Evolutionary conservation across 1,140 invertebrate genomes (phyloP).

Genomic region (Panagrolaimus sp.): DNA sequence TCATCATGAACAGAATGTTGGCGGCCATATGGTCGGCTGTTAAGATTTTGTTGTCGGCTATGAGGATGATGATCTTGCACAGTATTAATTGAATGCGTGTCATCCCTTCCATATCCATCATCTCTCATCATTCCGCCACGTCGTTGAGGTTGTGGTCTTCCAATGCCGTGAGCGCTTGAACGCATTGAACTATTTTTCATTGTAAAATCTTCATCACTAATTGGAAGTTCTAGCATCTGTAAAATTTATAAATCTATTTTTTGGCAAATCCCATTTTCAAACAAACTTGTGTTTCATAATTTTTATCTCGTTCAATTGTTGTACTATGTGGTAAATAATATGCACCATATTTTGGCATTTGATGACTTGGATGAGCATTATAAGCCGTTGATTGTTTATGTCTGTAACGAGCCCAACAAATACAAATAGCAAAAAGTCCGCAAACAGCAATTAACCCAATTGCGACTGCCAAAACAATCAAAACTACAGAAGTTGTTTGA

Average conservation of each 20-base stretch:
- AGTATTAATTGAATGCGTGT: background rate
- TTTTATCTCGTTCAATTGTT: constrained; percentile 36
- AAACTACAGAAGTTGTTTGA: constrained; percentile 18
- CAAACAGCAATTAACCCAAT: constrained; percentile 38
- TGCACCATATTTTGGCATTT: constrained; percentile 30
- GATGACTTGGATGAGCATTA: constrained; percentile 30
- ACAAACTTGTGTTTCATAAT: constrained; percentile 49
- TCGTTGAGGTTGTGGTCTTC: constrained; percentile 2
- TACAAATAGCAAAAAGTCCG: constrained; percentile 32
- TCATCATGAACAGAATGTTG: constrained; percentile 31
- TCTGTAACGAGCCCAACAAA: constrained; percentile 37
- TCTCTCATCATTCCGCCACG: constrained; percentile 17
- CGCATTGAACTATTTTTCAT: constrained; percentile 44
- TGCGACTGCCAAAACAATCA: constrained; percentile 29
- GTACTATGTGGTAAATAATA: constrained; percentile 22
- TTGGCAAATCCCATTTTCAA: constrained; percentile 1
- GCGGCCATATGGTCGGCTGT: constrained; percentile 24
- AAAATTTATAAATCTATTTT: constrained; percentile 15
- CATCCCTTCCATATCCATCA: background rate
- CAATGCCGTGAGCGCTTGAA: constrained; percentile 24
- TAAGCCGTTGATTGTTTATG: constrained; percentile 22
- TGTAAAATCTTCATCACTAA: constrained; percentile 54
- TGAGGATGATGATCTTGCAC: background rate
- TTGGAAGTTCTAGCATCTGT: constrained; percentile 52
- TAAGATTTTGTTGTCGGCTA: background rate